These are phyloP conservation scores for Polyploca ridens DNA, from an alignment of 2,888 invertebrate genomes.

Conservation along the genomic window DNA sequence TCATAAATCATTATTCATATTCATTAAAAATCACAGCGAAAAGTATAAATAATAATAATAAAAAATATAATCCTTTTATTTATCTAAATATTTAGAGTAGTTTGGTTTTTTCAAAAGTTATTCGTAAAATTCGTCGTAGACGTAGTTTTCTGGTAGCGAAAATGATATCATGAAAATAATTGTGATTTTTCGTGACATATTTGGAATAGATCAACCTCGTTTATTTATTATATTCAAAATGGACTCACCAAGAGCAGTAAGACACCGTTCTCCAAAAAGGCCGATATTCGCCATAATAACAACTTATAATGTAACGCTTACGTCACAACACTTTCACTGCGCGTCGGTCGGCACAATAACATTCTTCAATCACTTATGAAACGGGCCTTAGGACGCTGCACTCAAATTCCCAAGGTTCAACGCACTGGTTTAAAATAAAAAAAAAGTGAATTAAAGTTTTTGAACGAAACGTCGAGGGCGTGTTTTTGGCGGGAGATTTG, in stretches of 20 bases:
- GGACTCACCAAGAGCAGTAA: constrained; percentile 72
- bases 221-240: constrained; percentile 17
- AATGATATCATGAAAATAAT: too few species aligned
- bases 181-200: too few species aligned
- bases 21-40: too few species aligned
- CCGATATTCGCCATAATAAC: constrained; percentile 74
- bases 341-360: constrained; percentile 57
- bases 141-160: too few species aligned
- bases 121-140: too few species aligned
- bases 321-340: constrained; percentile 82
- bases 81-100: too few species aligned
- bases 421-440: constrained; percentile 51
- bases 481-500: constrained; percentile 65
- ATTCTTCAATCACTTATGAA: constrained; percentile 73
- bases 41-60: too few species aligned
- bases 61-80: too few species aligned
- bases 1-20: too few species aligned
- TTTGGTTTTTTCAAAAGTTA: background rate
- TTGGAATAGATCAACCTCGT: too few species aligned
- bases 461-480: constrained; percentile 38
- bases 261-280: constrained; percentile 69
- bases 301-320: constrained; percentile 74
- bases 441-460: constrained; percentile 36
- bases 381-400: constrained; percentile 60
- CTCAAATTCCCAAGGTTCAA: constrained; percentile 62